Conservation (phyloP, 2,888 invertebrate genomes). For the Isotomurus palustris region DNA sequence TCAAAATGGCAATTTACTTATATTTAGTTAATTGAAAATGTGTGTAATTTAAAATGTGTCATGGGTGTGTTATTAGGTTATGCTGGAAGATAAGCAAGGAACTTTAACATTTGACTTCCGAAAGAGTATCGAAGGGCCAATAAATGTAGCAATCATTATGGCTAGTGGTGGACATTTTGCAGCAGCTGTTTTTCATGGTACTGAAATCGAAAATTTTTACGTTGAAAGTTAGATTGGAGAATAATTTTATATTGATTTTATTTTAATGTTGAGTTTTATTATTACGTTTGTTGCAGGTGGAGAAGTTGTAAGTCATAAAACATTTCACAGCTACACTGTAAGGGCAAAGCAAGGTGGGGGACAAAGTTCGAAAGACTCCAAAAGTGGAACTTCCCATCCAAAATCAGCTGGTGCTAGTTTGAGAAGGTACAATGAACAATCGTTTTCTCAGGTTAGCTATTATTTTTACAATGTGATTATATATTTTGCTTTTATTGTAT, state of each 20-base stretch:
- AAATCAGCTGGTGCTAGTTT: conserved; percentile 77
- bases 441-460: conserved; percentile 61
- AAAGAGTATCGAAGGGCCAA: conserved; percentile 48
- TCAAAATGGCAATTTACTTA: conserved; percentile 13
- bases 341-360: conserved; percentile 76
- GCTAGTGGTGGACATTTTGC: conserved; percentile 81
- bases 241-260: conserved; percentile 3
- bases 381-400: conserved; percentile 59
- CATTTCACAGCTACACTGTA: conserved; percentile 78
- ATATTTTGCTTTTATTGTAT: not conserved
- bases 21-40: not conserved
- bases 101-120: conserved; percentile 47
- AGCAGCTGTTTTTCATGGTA: conserved; percentile 62
- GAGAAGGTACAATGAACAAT: conserved; percentile 72
- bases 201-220: not conserved
- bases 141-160: conserved; percentile 68
- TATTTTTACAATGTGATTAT: not conserved
- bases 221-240: not conserved
- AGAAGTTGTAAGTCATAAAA: conserved; percentile 61
- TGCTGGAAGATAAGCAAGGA: not conserved
- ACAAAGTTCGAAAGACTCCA: conserved; percentile 64
- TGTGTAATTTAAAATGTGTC: not conserved
- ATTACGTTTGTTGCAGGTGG: not conserved
- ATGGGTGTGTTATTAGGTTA: not conserved
- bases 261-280: not conserved